Percentiles rank a stretch among this genome's conserved stretches.
Evolutionary conservation across 1,140 invertebrate species (phyloP).

Genomic region (Eubasilissa regina): DNA sequence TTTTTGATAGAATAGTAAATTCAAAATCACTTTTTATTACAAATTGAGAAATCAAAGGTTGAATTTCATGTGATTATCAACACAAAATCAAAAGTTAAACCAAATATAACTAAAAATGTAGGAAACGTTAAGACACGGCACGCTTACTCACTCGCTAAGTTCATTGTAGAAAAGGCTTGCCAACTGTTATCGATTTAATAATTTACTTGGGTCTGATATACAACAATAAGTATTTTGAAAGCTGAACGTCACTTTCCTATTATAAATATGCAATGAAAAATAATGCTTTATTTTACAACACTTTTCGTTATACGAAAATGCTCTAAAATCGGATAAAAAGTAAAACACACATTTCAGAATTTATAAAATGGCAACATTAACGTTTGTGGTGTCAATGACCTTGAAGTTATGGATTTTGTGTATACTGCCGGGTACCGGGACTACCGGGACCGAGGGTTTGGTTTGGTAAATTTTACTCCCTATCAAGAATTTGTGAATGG

Average conservation of each 20-base stretch:
- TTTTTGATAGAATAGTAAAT: conserved; percentile 49
- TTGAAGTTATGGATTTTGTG: conserved; percentile 60
- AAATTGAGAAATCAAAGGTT: conserved; percentile 49
- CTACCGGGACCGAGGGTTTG: background rate
- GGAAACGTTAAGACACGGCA: conserved; percentile 55
- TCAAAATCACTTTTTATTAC: conserved; percentile 46
- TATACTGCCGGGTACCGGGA: background rate
- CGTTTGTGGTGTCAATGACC: conserved; percentile 57
- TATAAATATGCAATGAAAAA: background rate
- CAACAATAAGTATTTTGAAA: conserved; percentile 45
- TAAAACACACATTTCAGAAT: background rate
- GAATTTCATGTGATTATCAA: conserved; percentile 54
- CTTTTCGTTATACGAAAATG: background rate
- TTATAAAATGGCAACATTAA: conserved; percentile 54
- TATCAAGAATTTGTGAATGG: conserved; percentile 27
- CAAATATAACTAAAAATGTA: conserved; percentile 57
- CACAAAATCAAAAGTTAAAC: conserved; percentile 56
- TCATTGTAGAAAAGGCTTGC: conserved; percentile 54
- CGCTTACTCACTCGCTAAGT: conserved; percentile 56
- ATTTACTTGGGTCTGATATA: conserved; percentile 24
- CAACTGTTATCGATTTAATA: conserved; percentile 53
- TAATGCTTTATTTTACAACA: background rate
- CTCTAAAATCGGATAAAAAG: background rate
- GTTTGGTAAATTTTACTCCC: conserved; percentile 36
- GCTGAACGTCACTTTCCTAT: background rate